phyloP scores from a whole-genome alignment of 1,140 invertebrate genomes.

The Drosophila sturtevanti region DNA sequence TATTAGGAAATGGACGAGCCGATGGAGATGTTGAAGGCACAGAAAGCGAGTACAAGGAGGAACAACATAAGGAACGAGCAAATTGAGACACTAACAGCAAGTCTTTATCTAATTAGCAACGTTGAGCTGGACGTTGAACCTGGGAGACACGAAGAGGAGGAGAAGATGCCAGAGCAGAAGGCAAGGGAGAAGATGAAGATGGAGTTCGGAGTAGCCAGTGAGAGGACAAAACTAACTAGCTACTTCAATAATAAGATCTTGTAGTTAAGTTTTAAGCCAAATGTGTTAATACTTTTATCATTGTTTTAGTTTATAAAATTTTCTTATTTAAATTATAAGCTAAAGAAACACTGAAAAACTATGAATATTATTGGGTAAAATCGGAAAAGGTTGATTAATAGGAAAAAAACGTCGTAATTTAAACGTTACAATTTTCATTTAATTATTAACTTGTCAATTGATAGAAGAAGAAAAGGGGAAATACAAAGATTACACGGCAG shows the following conservation, averaged over 20 bases:
- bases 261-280: slow-evolving; percentile 73
- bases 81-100: slow-evolving; percentile 41
- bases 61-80: slow-evolving; percentile 35
- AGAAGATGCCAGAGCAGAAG: slow-evolving; percentile 53
- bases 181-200: slow-evolving; percentile 24
- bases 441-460: neutral
- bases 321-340: slow-evolving; percentile 78
- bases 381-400: slow-evolving; percentile 28
- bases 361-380: slow-evolving; percentile 2
- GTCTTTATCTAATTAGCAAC: slow-evolving; percentile 66
- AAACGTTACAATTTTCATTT: neutral
- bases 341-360: slow-evolving; percentile 70
- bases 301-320: slow-evolving; percentile 67
- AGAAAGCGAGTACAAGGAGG: slow-evolving; percentile 74
- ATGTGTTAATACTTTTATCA: slow-evolving; percentile 80
- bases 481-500: neutral
- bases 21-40: slow-evolving; percentile 53
- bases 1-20: slow-evolving; percentile 49
- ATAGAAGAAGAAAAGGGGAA: neutral
- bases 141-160: slow-evolving; percentile 66
- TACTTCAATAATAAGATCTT: slow-evolving; percentile 63
- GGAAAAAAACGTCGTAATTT: neutral
- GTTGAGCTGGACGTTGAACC: slow-evolving; percentile 79
- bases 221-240: slow-evolving; percentile 75
- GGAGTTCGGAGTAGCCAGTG: slow-evolving; percentile 44